A percentile compares a stretch with the other conserved stretches of the same genome.
These are phyloP conservation scores for Ciconia boyciana DNA, from an alignment of 2,113 vertebrate species.

Conservation along the genomic window DNA sequence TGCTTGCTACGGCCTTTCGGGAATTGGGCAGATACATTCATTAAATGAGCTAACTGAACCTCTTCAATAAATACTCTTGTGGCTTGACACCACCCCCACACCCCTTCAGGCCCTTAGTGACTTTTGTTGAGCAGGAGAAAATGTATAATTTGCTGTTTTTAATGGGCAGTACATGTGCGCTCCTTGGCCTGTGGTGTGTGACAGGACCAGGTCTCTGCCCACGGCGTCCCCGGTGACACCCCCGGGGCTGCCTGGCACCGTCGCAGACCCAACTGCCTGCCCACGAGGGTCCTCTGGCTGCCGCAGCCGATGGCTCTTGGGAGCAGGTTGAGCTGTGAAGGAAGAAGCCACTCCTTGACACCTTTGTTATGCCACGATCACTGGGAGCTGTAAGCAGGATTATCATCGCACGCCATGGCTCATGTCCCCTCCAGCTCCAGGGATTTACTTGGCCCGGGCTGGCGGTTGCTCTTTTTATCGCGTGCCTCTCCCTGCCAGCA, in stretches of 20 bases:
- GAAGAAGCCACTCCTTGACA: neutral
- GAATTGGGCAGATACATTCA: neutral
- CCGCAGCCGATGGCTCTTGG: neutral
- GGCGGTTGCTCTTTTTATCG: neutral
- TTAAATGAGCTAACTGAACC: neutral
- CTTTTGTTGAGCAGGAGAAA: neutral
- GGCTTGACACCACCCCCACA: neutral
- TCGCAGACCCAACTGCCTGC: neutral
- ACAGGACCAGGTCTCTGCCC: neutral
- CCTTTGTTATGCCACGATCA: neutral
- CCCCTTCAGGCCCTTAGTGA: neutral
- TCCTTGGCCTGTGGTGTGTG: neutral
- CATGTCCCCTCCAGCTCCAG: neutral
- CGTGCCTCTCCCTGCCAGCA: neutral
- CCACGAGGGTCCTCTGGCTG: neutral
- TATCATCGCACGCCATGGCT: neutral
- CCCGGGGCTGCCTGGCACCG: fast-evolving
- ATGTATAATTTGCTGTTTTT: neutral
- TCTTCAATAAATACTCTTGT: neutral
- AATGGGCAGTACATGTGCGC: neutral
- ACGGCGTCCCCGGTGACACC: neutral
- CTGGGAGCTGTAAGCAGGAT: neutral
- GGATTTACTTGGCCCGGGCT: no score
- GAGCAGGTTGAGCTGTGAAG: neutral
- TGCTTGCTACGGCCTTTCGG: neutral